phyloP scores from a whole-genome alignment of 2,888 invertebrate species.

The Noctua janthina region DNA sequence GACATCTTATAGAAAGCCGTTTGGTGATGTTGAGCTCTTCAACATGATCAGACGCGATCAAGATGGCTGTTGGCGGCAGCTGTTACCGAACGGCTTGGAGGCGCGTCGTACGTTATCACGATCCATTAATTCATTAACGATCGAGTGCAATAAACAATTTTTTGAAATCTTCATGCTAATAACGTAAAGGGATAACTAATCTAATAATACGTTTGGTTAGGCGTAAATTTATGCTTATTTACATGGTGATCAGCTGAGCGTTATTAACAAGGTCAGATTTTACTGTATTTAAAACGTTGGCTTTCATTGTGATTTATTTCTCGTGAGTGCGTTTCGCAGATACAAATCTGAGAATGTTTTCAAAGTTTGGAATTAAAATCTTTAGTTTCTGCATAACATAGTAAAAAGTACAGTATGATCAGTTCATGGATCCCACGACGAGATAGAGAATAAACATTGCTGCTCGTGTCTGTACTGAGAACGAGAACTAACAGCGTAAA shows the following conservation, averaged over 20 bases:
- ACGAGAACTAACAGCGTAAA: constrained; percentile 39
- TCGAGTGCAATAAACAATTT: not conserved
- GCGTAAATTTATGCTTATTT: not conserved
- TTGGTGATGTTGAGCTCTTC: not conserved
- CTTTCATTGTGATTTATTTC: not conserved
- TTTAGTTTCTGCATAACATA: not conserved
- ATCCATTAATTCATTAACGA: no score
- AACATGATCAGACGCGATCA: not conserved
- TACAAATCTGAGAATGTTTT: not conserved
- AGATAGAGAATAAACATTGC: not conserved
- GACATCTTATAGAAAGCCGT: not conserved
- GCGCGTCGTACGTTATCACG: not conserved
- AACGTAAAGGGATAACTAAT: not conserved
- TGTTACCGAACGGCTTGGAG: not conserved
- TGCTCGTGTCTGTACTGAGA: not conserved
- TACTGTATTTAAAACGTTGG: not conserved
- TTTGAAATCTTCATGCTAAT: not conserved
- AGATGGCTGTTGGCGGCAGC: not conserved
- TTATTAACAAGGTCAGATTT: not conserved
- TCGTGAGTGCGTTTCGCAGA: not conserved
- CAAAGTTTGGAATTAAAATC: not conserved
- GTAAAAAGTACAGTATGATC: not conserved
- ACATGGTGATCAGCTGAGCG: not conserved
- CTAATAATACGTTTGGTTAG: not conserved
- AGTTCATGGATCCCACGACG: not conserved